These are phyloP conservation scores for Aphodius sticticus DNA, from an alignment of 2,888 invertebrate genomes.

Conservation along the genomic window DNA sequence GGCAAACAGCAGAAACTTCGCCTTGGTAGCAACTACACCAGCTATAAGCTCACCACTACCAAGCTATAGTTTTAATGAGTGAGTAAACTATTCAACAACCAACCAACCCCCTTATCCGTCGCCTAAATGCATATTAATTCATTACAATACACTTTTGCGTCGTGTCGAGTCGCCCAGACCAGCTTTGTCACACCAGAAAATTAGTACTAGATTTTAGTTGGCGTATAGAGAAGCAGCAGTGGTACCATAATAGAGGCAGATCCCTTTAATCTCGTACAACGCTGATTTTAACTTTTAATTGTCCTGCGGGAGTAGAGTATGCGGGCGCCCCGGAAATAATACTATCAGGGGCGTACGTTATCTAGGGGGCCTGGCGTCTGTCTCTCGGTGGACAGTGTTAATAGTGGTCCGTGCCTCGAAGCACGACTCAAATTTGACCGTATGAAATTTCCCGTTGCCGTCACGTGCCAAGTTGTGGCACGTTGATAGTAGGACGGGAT, in stretches of 20 bases:
- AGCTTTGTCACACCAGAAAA: slow-evolving; percentile 4
- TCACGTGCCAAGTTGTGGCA: slow-evolving; percentile 9
- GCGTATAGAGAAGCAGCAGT: slow-evolving; percentile 8
- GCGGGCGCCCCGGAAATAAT: slow-evolving; percentile 16
- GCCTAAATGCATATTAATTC: not conserved
- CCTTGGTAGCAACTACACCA: too few species aligned
- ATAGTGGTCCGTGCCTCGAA: not conserved
- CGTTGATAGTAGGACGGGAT: not conserved
- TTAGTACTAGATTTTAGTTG: not conserved
- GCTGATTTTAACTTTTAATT: slow-evolving; percentile 25
- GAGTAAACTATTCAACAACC: not conserved
- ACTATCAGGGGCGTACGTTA: slow-evolving; percentile 18
- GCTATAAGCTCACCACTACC: not conserved
- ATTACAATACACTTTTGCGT: not conserved
- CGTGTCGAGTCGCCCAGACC: not conserved
- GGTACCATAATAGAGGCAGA: not conserved
- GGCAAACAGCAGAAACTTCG: too few species aligned
- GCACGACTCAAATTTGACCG: slow-evolving; percentile 18
- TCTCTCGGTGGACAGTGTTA: not conserved
- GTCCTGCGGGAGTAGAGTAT: not conserved
- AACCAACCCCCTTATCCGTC: not conserved
- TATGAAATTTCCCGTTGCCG: slow-evolving; percentile 15
- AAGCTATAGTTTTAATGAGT: not conserved
- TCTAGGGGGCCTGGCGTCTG: slow-evolving; percentile 11
- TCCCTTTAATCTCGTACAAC: slow-evolving; percentile 9